Evolutionary conservation across 2,888 invertebrate species (phyloP).

Genomic region (Junonia oenone): DNA sequence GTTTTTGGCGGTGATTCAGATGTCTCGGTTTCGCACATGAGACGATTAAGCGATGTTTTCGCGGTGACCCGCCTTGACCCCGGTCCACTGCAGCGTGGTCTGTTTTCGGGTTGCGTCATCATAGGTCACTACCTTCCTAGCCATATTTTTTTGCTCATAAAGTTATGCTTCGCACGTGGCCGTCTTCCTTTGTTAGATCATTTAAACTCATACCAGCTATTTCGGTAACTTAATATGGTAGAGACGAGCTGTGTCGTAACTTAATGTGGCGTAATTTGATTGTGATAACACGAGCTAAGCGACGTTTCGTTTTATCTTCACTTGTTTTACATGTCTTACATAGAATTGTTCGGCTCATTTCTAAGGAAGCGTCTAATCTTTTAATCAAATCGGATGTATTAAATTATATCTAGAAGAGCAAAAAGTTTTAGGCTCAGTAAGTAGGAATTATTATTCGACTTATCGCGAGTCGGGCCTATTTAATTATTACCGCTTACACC

Average conservation of each 20-base stretch:
- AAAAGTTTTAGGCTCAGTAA: not conserved
- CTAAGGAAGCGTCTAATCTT: constrained; percentile 13
- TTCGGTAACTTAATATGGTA: constrained; percentile 60
- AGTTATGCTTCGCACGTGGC: constrained; percentile 66
- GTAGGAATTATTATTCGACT: not conserved
- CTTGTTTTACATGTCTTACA: constrained; percentile 35
- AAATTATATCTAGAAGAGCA: not conserved
- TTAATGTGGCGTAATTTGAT: constrained; percentile 60
- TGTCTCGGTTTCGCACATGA: constrained; percentile 41
- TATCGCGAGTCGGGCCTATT: not conserved
- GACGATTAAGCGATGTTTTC: constrained; percentile 52
- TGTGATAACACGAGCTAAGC: constrained; percentile 43
- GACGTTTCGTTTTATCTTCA: constrained; percentile 37
- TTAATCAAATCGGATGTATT: constrained; percentile 6
- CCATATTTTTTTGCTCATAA: constrained; percentile 70
- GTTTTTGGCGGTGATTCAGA: constrained; percentile 26
- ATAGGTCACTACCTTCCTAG: constrained; percentile 74
- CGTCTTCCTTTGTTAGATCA: constrained; percentile 70
- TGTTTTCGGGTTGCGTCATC: constrained; percentile 76
- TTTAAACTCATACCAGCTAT: constrained; percentile 61
- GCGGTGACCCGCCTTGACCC: constrained; percentile 74
- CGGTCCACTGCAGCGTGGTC: constrained; percentile 55
- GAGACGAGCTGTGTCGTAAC: constrained; percentile 49
- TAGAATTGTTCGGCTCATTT: constrained; percentile 36
- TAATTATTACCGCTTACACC: not conserved